Evolutionary conservation across 1,140 invertebrate species (phyloP).

Genomic region (Drosophila pandora): DNA sequence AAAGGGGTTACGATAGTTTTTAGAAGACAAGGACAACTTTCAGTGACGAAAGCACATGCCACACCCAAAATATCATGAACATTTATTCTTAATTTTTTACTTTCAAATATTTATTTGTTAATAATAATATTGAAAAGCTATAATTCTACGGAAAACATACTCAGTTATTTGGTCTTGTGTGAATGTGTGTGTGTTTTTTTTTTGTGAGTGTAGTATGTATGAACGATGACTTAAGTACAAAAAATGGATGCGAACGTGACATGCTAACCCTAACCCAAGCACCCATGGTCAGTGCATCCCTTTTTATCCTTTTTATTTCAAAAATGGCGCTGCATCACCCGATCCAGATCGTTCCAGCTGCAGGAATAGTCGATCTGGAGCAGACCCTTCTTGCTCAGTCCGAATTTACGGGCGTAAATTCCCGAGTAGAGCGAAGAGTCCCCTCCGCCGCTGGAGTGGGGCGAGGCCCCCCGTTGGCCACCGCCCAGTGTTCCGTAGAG

Average conservation of each 20-base stretch:
- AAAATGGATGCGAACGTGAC: conserved; percentile 38
- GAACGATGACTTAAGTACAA: conserved; percentile 49
- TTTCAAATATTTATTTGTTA: conserved; percentile 38
- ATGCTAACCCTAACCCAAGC: conserved; percentile 57
- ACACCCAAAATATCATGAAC: too few relatives aligned
- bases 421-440: conserved; percentile 78
- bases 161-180: conserved; percentile 40
- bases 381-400: conserved; percentile 87
- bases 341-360: conserved; percentile 87
- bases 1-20: too few relatives aligned
- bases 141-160: conserved; percentile 45
- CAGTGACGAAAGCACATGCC: too few relatives aligned
- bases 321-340: conserved; percentile 84
- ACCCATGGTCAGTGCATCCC: conserved; percentile 31
- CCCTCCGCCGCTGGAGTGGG: conserved; percentile 51
- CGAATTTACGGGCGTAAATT: conserved; percentile 84
- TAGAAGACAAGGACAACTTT: too few relatives aligned
- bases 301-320: conserved; percentile 16
- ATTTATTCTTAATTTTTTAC: background rate
- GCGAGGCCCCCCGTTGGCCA: conserved; percentile 16
- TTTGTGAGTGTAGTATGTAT: conserved; percentile 9
- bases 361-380: conserved; percentile 89
- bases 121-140: conserved; percentile 20
- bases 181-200: conserved; percentile 12
- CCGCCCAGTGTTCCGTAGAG: conserved; percentile 62